These are phyloP conservation scores for Acanthisitta chloris DNA, from an alignment of 2,113 vertebrate species.

Conservation along the genomic window DNA sequence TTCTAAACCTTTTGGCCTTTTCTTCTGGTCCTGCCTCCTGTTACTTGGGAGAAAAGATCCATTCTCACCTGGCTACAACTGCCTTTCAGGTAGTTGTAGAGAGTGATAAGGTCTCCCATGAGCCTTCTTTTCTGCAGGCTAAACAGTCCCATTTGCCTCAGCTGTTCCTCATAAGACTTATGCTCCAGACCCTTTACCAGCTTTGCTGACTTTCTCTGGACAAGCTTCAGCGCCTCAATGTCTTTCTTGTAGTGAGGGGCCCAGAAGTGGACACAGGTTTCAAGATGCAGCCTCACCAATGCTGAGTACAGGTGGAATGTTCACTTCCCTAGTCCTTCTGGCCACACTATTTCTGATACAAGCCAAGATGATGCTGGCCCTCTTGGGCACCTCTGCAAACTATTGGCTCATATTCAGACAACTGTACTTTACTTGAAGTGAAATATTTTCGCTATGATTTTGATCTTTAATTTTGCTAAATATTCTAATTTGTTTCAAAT, in stretches of 20 bases:
- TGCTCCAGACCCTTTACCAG: too few relatives aligned
- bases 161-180: too few relatives aligned
- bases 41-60: not conserved
- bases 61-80: not conserved
- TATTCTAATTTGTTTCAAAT: not conserved
- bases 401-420: not conserved
- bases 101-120: too few relatives aligned
- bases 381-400: not conserved
- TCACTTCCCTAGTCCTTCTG: not conserved
- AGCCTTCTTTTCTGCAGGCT: not conserved
- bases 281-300: not conserved
- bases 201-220: not conserved
- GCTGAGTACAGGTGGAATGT: accelerated
- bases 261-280: not conserved
- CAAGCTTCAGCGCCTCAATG: accelerated
- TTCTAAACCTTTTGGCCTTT: not conserved
- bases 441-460: not conserved
- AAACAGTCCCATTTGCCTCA: not conserved
- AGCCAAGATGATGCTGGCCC: accelerated
- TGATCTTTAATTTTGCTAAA: not conserved
- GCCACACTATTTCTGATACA: not conserved
- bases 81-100: not conserved
- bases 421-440: not conserved
- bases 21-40: not conserved
- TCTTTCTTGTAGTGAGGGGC: not conserved